Conservation (phyloP, 2,888 invertebrate species). For the Noctua comes region DNA sequence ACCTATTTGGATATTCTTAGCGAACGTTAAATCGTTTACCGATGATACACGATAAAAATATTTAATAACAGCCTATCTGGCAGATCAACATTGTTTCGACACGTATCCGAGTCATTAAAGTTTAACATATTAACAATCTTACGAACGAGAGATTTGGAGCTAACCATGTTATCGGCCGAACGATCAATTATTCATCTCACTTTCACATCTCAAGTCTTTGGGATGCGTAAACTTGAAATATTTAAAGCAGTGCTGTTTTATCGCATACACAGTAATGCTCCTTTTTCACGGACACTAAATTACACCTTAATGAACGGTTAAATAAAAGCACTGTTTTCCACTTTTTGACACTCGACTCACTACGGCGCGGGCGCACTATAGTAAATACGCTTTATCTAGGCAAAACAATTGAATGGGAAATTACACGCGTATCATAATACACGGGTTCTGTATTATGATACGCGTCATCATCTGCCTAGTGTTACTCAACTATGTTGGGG, state of each 20-base stretch:
- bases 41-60: slow-evolving; percentile 26
- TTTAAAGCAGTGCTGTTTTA: background rate
- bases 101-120: slow-evolving; percentile 47
- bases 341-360: background rate
- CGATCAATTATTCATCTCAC: slow-evolving; percentile 20
- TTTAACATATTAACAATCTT: slow-evolving; percentile 45
- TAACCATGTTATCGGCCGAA: slow-evolving; percentile 29
- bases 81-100: slow-evolving; percentile 44
- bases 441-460: too few relatives aligned
- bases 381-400: background rate
- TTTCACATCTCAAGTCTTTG: slow-evolving; percentile 43
- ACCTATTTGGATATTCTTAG: background rate
- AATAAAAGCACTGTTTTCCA: background rate
- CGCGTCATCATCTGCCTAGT: too few relatives aligned
- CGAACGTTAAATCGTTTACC: background rate
- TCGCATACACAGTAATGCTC: background rate
- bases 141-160: slow-evolving; percentile 25
- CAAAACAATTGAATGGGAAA: background rate
- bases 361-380: too few relatives aligned
- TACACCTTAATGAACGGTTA: background rate
- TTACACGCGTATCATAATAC: too few relatives aligned
- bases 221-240: slow-evolving; percentile 26
- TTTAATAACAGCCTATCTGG: slow-evolving; percentile 33
- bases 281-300: background rate
- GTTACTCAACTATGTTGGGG: too few relatives aligned